phyloP scores from a whole-genome alignment of 2,888 invertebrate genomes.

The Entomobrya proxima region DNA sequence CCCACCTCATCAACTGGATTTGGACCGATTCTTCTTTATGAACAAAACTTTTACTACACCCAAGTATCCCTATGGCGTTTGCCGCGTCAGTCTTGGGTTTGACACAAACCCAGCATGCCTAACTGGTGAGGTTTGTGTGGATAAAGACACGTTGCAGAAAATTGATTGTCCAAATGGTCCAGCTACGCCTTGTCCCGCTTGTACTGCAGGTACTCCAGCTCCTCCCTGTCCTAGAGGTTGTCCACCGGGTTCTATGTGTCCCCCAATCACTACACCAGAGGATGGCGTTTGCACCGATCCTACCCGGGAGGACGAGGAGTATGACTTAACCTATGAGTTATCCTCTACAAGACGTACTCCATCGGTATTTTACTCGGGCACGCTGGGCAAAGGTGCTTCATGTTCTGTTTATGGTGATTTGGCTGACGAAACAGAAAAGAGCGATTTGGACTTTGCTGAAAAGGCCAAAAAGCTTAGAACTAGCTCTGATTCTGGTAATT shows the following conservation, averaged over 20 bases:
- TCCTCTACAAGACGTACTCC: not conserved
- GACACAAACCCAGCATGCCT: not conserved
- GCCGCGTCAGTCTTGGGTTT: not conserved
- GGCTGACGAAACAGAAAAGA: not conserved
- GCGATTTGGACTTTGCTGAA: not conserved
- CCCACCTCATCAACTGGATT: not conserved
- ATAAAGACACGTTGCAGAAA: not conserved
- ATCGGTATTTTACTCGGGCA: not conserved
- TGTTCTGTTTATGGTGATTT: slow-evolving; percentile 34
- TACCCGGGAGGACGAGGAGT: not conserved
- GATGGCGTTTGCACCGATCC: not conserved
- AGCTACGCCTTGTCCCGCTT: not conserved
- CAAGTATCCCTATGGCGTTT: slow-evolving; percentile 1
- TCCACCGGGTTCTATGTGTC: not conserved
- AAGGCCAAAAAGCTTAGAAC: not conserved
- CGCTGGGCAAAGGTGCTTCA: not conserved
- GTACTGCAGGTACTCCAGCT: not conserved
- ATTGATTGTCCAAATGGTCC: not conserved
- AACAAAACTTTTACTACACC: not conserved
- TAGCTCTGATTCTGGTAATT: not conserved
- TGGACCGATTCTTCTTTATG: not conserved
- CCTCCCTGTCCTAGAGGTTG: not conserved
- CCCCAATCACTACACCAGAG: not conserved
- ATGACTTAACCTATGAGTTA: not conserved
- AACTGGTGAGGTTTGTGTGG: not conserved